Evolutionary conservation across 2,113 vertebrate genomes (phyloP), one percentile per base, ranked within the genome.

Genomic region (Sialia sialis): DNA sequence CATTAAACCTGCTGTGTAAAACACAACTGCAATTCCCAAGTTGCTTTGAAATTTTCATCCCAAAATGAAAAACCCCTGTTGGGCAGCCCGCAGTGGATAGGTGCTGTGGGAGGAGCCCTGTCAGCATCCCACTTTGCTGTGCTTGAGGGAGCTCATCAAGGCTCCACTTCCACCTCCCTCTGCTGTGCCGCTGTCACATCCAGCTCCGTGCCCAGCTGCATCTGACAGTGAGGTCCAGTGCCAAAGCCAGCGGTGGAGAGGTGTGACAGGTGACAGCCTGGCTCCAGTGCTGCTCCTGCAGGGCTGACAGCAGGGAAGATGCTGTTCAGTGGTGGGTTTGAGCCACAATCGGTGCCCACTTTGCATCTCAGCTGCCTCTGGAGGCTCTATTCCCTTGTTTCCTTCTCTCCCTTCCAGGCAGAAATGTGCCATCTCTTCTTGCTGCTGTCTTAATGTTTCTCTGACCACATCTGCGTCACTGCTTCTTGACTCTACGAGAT

Each of bases 151-250:
- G 2, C 43, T 32, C 38, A 10, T 22, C 34, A 5, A n/a, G 74
- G 14, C 2, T 3, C 52, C 29, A 10, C 4, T 75, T 70, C 38
- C 6, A 1, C 34, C 25, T 69, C 6, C 13, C 48, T 36, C 19
- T 1, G 0, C 55, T 16, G 39, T 8, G 14, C 48, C 1, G 0
- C 22, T 16, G 34, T 36, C 30, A 8, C 6, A 12, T 17, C 34
- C 23, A 3, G 43, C 44, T 39, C 69, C 39, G 29, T 2, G 2
- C n/a, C 34, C 3, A 4, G 54, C 1, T 54, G 56, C 7, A 6
- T 8, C 46, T 49, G 22, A 3, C 41, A 52, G 66, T 2, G 0
- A 19, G 25, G 49, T 2, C 9, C 8, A 3, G 32, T 5, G 58
- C 22, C 1, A 0, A 15, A 41, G 62, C 8, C 6, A 0, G 62